Evolutionary conservation across 2,797 vertebrate species (phyloP).

Genomic region (Hirundo rustica): DNA sequence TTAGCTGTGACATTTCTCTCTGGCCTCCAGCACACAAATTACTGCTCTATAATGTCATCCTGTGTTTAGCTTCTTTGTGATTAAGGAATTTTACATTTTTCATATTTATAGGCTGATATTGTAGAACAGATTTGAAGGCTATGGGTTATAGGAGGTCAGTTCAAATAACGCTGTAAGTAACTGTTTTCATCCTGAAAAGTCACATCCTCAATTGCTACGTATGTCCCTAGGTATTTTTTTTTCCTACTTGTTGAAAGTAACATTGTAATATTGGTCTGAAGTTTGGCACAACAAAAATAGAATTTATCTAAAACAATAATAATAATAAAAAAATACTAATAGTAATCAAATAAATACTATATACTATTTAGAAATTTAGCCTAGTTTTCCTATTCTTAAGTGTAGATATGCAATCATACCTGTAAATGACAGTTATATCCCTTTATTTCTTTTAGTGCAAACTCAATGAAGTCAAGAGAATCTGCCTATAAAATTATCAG

Average conservation of each 20-base stretch:
- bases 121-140: conserved; percentile 5
- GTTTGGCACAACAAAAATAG: neutral
- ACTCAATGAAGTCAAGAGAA: neutral
- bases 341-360: neutral
- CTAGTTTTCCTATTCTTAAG: neutral
- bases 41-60: conserved; percentile 32
- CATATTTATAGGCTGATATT: neutral
- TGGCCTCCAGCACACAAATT: conserved; percentile 31
- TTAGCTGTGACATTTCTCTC: conserved; percentile 46
- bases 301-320: neutral
- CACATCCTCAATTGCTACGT: neutral
- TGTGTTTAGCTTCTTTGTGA: conserved; percentile 3
- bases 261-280: neutral
- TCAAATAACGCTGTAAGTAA: neutral
- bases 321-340: neutral
- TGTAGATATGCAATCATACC: neutral
- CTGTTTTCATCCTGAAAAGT: conserved; percentile 5
- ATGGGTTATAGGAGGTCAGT: neutral
- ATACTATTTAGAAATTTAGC: neutral
- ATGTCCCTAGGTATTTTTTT: neutral
- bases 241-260: neutral
- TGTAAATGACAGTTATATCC: neutral
- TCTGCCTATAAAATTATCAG: neutral
- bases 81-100: conserved; percentile 47
- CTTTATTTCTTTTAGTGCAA: neutral